These are phyloP conservation scores for Phorcus lineatus DNA, from an alignment of 2,888 invertebrate species.

Conservation along the genomic window DNA sequence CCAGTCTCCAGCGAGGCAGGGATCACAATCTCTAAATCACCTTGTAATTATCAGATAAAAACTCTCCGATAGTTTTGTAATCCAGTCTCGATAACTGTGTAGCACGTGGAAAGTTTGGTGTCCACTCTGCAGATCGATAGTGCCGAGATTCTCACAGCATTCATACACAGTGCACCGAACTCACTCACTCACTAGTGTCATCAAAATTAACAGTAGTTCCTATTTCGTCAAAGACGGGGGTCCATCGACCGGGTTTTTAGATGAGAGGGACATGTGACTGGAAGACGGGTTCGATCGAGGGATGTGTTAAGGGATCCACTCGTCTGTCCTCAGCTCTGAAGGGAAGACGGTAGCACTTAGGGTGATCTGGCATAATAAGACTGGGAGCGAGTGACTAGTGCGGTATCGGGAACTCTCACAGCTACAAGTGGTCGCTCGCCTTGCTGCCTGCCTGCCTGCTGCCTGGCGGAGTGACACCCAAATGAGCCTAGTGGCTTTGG, in stretches of 20 bases:
- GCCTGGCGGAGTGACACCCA: not conserved
- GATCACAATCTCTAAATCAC: not conserved
- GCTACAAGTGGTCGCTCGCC: slow-evolving; percentile 23
- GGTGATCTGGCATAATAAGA: not conserved
- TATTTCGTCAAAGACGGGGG: slow-evolving; percentile 21
- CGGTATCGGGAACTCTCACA: not conserved
- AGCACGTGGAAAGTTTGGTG: slow-evolving; percentile 5
- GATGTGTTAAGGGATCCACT: not conserved
- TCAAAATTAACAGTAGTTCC: slow-evolving; percentile 28
- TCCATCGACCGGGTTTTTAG: slow-evolving; percentile 9
- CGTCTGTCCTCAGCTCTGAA: not conserved
- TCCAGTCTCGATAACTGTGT: not conserved
- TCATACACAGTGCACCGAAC: slow-evolving; percentile 1
- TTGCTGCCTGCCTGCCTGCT: not conserved
- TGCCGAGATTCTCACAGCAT: not conserved
- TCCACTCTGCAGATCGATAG: slow-evolving; percentile 7
- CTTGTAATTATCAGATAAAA: slow-evolving; percentile 19
- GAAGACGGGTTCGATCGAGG: not conserved
- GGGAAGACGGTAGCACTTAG: not conserved
- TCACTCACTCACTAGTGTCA: slow-evolving; percentile 1
- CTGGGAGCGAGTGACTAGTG: not conserved
- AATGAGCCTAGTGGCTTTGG: slow-evolving; percentile 23
- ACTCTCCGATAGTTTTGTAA: slow-evolving; percentile 6
- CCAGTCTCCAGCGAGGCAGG: too few species aligned
- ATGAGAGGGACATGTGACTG: not conserved